Evolutionary conservation across 2,888 invertebrate genomes (phyloP).

Genomic region (Camponotus fellah): DNA sequence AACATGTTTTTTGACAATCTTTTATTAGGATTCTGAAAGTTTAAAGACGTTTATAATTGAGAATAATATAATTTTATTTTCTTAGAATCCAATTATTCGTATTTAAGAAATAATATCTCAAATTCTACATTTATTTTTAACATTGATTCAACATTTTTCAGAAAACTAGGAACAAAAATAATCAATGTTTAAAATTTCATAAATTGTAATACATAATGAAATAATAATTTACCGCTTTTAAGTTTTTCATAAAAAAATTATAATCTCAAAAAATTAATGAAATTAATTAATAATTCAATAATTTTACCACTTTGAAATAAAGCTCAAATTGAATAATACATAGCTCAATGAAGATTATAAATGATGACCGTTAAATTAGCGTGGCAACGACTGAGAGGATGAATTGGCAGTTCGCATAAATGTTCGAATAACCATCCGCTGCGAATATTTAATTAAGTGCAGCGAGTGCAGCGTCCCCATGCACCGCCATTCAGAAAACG

Average conservation of each 20-base stretch:
- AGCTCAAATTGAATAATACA: background rate
- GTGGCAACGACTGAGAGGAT: background rate
- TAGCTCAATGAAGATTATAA: background rate
- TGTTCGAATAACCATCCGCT: constrained; percentile 11
- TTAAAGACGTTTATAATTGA: background rate
- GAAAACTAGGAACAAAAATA: background rate
- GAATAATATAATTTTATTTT: constrained; percentile 9
- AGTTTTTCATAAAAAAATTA: background rate
- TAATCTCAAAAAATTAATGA: background rate
- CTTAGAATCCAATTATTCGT: background rate
- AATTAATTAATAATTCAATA: background rate
- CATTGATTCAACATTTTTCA: background rate
- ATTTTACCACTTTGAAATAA: background rate
- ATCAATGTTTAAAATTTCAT: background rate
- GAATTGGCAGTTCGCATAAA: constrained; percentile 27
- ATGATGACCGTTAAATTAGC: background rate
- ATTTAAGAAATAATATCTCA: background rate
- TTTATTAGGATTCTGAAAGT: background rate
- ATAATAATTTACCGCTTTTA: background rate
- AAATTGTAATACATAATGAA: background rate
- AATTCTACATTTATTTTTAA: constrained; percentile 3
- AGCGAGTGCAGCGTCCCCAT: background rate
- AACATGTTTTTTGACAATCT: constrained; percentile 14
- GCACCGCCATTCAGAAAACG: background rate
- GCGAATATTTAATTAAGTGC: constrained; percentile 58